Evolutionary conservation across 2,113 vertebrate genomes (phyloP).

Genomic region (Cavia aperea): DNA sequence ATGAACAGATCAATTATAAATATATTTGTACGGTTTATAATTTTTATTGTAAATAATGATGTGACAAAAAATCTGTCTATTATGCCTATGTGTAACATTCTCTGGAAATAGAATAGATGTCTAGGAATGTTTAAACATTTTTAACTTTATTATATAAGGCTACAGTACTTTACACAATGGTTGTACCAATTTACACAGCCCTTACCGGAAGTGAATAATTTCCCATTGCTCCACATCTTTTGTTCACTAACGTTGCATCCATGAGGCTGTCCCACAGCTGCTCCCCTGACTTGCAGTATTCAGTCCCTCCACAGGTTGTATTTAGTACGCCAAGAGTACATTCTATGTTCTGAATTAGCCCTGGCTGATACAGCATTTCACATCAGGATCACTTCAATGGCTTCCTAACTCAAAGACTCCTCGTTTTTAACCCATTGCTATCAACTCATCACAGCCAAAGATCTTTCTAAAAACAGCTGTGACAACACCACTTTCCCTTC

Average conservation of each 20-base stretch:
- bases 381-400: not conserved
- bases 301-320: not conserved
- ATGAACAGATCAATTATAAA: not conserved
- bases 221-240: not conserved
- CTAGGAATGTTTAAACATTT: not conserved
- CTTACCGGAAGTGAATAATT: not conserved
- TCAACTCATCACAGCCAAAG: not conserved
- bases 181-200: not conserved
- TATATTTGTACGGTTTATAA: not conserved
- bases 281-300: not conserved
- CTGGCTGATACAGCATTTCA: not conserved
- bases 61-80: not conserved
- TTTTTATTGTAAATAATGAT: conserved; percentile 2
- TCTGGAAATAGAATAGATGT: not conserved
- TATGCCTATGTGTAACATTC: not conserved
- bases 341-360: not conserved
- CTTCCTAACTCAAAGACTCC: not conserved
- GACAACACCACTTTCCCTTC: not conserved
- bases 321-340: not conserved
- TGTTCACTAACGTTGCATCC: not conserved
- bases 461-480: conserved; percentile 22
- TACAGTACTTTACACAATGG: not conserved
- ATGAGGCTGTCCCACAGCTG: not conserved
- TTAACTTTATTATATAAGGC: not conserved
- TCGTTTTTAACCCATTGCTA: not conserved